Evolutionary conservation across 2,113 vertebrate genomes (phyloP), one percentile per base, ranked within the genome.

Genomic region (Alces alces): DNA sequence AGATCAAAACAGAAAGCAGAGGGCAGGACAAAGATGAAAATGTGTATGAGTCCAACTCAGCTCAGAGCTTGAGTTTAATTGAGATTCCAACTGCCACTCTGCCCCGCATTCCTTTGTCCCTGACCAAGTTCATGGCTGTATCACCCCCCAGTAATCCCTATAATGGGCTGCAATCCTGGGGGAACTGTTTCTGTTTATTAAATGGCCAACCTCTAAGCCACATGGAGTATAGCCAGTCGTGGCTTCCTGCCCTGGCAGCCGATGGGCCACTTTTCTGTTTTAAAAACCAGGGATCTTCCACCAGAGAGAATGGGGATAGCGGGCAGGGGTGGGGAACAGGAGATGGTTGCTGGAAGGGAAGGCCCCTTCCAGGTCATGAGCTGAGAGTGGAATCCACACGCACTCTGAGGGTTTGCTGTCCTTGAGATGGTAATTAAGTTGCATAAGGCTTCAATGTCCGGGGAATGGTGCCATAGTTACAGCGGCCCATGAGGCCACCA

Each of bases 141-240:
- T 60, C 8, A 6, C 61, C 45, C 47, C 70, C 57, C 33, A 83
- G 54, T 86, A 95, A 95, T 91, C 91, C 78, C 85, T 19, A 36
- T 80, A 73, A 94, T 55, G 86, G 84, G 92, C 80, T 43, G 25
- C 14, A 73, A 27, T 39, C 79, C 92, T 87, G 30, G 52, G 76
- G 61, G 91, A 88, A 83, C 58, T n/a, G 58, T 94, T 96, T 95
- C 93, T 96, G 43, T 88, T 96, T 89, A 92, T 58, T 87, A 91
- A 88, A 57, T 45, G 87, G 83, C 55, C 96, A 96, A 50, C 21
- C 61, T 96, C 92, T 66, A 76, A 93, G 78, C 66, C 80, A 64
- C 73, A 70, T 30, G 88, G 88, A 95, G 76, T 83, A 47, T 12
- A n/a, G 88, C 83, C 76, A 96, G 73, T n/a, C 58, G 57, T 64